phyloP scores from a whole-genome alignment of 2,888 invertebrate species.

The Poecilobothrus nobilitatus region DNA sequence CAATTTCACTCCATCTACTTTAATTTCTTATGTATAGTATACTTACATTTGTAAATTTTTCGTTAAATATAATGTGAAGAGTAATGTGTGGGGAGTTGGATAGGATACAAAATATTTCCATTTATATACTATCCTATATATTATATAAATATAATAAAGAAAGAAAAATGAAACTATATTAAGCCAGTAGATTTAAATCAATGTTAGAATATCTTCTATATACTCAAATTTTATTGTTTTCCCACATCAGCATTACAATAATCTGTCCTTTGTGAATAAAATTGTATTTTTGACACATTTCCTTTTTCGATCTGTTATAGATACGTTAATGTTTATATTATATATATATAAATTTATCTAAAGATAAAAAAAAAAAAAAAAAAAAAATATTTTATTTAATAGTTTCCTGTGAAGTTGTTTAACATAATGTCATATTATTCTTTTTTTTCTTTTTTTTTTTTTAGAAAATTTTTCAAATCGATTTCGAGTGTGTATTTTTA shows the following conservation, averaged over 20 bases:
- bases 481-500: too few species aligned
- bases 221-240: background rate
- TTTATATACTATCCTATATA: background rate
- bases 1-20: background rate
- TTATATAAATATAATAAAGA: too few species aligned
- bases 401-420: background rate
- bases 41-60: too few species aligned
- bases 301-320: too few species aligned
- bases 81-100: too few species aligned
- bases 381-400: too few species aligned
- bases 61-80: too few species aligned
- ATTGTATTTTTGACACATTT: constrained; percentile 1
- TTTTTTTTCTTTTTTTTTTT: too few species aligned
- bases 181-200: background rate
- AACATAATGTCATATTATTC: background rate
- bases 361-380: too few species aligned
- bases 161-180: too few species aligned
- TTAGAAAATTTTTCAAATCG: too few species aligned
- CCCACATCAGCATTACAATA: background rate
- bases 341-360: background rate
- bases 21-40: too few species aligned
- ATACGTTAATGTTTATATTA: background rate
- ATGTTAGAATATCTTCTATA: background rate
- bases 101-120: background rate
- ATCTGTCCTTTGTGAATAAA: background rate